Percentiles rank a stretch among this genome's conserved stretches.
phyloP scores from a whole-genome alignment of 2,888 invertebrate species.

The Dasysyrphus tricinctus region DNA sequence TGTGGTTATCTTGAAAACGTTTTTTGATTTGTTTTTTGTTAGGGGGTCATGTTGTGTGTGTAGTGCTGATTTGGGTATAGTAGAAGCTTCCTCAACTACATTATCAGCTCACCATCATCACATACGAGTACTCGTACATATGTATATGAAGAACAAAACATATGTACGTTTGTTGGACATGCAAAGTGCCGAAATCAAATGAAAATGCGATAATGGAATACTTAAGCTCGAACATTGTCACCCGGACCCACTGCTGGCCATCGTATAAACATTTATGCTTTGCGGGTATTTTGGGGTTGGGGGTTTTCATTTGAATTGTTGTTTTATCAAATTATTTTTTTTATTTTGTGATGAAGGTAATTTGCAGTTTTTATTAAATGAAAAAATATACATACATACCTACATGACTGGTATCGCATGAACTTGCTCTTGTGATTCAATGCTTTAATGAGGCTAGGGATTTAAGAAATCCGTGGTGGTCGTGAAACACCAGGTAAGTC shows the following conservation, averaged over 20 bases:
- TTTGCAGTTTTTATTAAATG: too few relatives aligned
- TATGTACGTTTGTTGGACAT: conserved; percentile 10
- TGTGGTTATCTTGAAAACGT: conserved; percentile 62
- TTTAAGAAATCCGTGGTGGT: too few relatives aligned
- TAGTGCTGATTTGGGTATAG: background rate
- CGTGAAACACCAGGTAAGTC: too few relatives aligned
- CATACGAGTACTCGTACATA: too few relatives aligned
- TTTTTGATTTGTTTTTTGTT: conserved; percentile 37
- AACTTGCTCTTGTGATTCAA: too few relatives aligned
- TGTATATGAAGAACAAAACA: conserved; percentile 11
- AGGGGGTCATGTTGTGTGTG: background rate
- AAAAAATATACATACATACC: too few relatives aligned
- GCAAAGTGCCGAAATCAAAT: conserved; percentile 53
- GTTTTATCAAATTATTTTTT: too few relatives aligned
- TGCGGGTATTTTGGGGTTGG: background rate
- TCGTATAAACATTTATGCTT: too few relatives aligned
- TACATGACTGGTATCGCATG: too few relatives aligned
- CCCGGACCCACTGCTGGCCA: background rate
- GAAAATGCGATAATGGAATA: conserved; percentile 56
- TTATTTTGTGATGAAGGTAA: too few relatives aligned
- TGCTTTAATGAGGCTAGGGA: too few relatives aligned
- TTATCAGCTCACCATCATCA: background rate
- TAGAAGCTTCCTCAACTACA: background rate
- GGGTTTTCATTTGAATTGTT: too few relatives aligned
- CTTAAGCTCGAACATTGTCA: background rate